These are phyloP conservation scores for Globia sparganii DNA, from an alignment of 2,888 invertebrate species.

Conservation along the genomic window DNA sequence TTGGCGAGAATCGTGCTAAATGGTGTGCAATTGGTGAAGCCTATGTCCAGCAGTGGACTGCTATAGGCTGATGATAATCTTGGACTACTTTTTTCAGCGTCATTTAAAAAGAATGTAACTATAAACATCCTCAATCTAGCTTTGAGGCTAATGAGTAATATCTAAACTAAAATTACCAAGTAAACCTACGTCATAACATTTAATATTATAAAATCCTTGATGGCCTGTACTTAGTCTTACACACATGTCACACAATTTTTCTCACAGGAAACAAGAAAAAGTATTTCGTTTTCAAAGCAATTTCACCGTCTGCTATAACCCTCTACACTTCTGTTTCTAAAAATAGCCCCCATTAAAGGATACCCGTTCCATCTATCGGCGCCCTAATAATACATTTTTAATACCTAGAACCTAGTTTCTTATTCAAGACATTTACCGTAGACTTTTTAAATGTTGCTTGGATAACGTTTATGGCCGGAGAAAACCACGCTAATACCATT, in stretches of 20 bases:
- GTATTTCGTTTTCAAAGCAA: not conserved
- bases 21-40: too few species aligned
- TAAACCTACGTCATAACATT: not conserved
- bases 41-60: too few species aligned
- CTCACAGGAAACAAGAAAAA: not conserved
- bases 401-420: slow-evolving; percentile 32
- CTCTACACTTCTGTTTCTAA: not conserved
- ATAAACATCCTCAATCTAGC: not conserved
- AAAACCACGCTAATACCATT: slow-evolving; percentile 66
- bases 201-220: not conserved
- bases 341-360: slow-evolving; percentile 20
- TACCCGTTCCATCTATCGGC: slow-evolving; percentile 23
- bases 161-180: not conserved
- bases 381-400: slow-evolving; percentile 41
- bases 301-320: slow-evolving; percentile 4
- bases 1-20: too few species aligned
- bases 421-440: slow-evolving; percentile 57
- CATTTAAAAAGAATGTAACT: not conserved
- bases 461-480: slow-evolving; percentile 61
- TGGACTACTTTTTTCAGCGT: not conserved
- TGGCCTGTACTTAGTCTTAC: not conserved
- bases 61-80: too few species aligned
- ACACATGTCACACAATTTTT: not conserved
- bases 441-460: slow-evolving; percentile 63
- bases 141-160: not conserved